Evolutionary conservation across 2,113 vertebrate genomes (phyloP).

Genomic region (Delphinus delphis): DNA sequence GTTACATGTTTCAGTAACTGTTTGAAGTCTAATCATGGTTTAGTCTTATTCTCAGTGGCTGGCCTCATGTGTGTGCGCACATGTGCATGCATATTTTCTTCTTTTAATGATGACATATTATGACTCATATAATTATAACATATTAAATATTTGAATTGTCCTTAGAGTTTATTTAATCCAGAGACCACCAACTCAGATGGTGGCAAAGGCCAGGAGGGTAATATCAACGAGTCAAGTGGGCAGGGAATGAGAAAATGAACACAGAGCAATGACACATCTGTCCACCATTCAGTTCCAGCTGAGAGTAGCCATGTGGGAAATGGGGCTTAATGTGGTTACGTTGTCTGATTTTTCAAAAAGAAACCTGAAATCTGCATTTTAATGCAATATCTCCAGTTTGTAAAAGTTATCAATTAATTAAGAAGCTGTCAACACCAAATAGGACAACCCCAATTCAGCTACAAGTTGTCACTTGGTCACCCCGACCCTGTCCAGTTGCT

Average conservation of each 20-base stretch:
- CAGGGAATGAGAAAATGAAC: not conserved
- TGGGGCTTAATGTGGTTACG: not conserved
- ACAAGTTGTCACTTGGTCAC: not conserved
- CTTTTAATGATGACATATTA: not conserved
- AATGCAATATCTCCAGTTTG: not conserved
- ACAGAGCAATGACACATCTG: not conserved
- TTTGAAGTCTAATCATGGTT: not conserved
- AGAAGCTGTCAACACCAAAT: not conserved
- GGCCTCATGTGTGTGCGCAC: rapidly evolving
- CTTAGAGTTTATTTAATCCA: not conserved
- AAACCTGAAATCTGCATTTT: not conserved
- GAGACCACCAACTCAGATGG: not conserved
- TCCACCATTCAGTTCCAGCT: not conserved
- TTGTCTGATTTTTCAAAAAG: not conserved
- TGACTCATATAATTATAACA: not conserved
- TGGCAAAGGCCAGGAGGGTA: not conserved
- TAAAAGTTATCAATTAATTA: not conserved
- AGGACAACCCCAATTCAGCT: not conserved
- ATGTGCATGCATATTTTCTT: not conserved
- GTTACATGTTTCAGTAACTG: not conserved
- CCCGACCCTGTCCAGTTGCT: not conserved
- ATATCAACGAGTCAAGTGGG: not conserved
- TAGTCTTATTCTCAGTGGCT: not conserved
- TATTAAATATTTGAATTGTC: not conserved
- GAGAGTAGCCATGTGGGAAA: not conserved